Evolutionary conservation across 1,140 invertebrate genomes (phyloP), one percentile per base, ranked within the genome.

Genomic region (Chlorops oryzae): DNA sequence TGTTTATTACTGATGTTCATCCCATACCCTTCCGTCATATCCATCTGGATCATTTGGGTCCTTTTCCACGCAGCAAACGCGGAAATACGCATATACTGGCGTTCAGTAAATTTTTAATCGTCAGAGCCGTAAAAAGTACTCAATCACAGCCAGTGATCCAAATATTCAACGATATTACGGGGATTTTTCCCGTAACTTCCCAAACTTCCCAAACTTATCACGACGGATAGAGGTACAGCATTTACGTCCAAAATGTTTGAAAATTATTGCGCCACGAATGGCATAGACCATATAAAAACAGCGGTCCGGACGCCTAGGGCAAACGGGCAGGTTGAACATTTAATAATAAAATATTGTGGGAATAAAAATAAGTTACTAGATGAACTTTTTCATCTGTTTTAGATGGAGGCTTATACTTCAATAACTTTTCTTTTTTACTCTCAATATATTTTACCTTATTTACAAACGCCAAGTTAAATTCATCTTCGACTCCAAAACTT

Each of bases 201-300:
- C n/a, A n/a, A n/a, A n/a, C 3, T 51, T 23, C 58, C 64, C 0
- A 47, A 34, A 12, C 35, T 63, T 6, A 59, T 75, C 17, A 56
- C 69, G 3, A 56, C 49, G 0, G 73, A 75, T 27, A 35, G 59
- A 48, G 71, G 69, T 4, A 59, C 56, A 20, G 45, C 57, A 6
- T 73, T 68, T 37, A 65, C 61, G 1, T 48, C 61, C 0, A 57
- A 62, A 15, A 4, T 37, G 9, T 65, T 73, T 40, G 40, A 50
- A 27, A 42, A 59, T 6, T 59, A 61, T 40, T 61, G 61, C 38
- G 21, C 48, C 9, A 17, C 57, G 10, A 46, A 59, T 7, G 50
- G 50, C 3, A 63, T 73, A 12, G 51, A 50, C 24, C 61, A 69
- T 17, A 42, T 63, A 0, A 23, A 54, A 18, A 72, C 62, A 49